A percentile compares a stretch with the other conserved stretches of the same genome.
Conservation (phyloP, 2,797 vertebrate species). For the Chrosomus eos region DNA sequence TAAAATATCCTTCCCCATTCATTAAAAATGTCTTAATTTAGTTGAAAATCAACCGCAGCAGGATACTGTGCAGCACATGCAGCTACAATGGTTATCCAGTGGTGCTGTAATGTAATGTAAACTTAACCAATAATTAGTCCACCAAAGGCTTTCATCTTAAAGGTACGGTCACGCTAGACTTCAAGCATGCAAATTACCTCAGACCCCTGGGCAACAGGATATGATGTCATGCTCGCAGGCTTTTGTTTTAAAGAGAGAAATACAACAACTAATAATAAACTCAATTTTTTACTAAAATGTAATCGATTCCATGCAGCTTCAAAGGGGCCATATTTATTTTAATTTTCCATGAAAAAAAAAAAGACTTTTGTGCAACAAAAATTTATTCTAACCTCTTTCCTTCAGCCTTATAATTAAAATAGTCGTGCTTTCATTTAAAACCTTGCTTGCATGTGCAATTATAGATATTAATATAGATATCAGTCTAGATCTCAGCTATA, state of each 20-base stretch:
- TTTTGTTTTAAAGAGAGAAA: not conserved
- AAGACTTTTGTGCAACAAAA: not conserved
- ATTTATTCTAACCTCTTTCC: not conserved
- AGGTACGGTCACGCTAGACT: not conserved
- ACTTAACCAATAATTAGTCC: conserved; percentile 20
- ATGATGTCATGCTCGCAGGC: not conserved
- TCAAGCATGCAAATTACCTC: not conserved
- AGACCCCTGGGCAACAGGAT: not conserved
- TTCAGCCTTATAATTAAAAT: not conserved
- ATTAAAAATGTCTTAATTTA: not conserved
- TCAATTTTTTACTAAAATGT: not conserved
- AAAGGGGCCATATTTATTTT: not conserved
- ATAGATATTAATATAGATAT: not conserved
- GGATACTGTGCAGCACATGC: not conserved
- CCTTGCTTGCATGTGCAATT: not conserved
- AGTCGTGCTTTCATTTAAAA: not conserved
- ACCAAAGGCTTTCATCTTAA: conserved; percentile 28
- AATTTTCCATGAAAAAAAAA: not conserved
- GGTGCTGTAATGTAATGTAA: conserved; percentile 25
- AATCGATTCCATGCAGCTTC: not conserved
- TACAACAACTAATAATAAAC: not conserved
- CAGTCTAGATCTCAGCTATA: not conserved
- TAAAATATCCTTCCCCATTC: not conserved
- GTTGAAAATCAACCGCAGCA: not conserved
- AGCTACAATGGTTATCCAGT: not conserved